Conservation (phyloP, 2,888 invertebrate genomes). For the Acholoe squamosa region DNA sequence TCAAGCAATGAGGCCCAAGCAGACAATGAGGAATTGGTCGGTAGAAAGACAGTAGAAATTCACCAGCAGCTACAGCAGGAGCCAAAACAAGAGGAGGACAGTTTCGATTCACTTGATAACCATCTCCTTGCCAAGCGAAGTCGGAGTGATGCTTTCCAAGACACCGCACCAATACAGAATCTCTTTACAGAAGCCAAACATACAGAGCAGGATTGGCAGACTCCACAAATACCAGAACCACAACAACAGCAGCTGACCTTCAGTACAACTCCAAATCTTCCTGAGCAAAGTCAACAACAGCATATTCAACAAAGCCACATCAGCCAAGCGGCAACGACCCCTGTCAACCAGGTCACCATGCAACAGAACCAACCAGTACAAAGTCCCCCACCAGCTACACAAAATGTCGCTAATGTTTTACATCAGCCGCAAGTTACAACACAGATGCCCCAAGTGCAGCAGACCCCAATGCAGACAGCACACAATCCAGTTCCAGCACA, state of each 20-base stretch:
- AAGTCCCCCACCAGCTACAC: not conserved
- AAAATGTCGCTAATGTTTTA: not conserved
- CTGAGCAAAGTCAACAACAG: not conserved
- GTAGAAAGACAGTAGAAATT: constrained; percentile 36
- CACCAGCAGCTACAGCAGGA: constrained; percentile 45
- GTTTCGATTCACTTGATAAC: constrained; percentile 42
- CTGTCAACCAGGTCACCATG: not conserved
- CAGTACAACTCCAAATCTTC: not conserved
- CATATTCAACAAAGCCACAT: not conserved
- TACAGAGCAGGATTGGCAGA: not conserved
- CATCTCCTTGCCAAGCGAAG: constrained; percentile 41
- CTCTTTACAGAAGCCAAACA: not conserved
- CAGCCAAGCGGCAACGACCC: not conserved
- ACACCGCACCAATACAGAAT: not conserved
- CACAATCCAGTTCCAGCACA: not conserved
- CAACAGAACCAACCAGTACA: not conserved
- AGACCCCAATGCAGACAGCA: not conserved
- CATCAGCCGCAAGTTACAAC: not conserved
- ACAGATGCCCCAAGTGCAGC: not conserved
- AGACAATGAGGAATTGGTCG: not conserved
- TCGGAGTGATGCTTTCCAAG: constrained; percentile 51
- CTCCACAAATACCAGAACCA: not conserved
- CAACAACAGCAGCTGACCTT: not conserved
- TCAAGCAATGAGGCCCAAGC: not conserved
- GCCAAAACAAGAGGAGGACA: not conserved